Percentiles rank a stretch among this genome's conserved stretches.
These are phyloP conservation scores for Oncopodura yosiiana DNA, from an alignment of 1,140 invertebrate species.

Conservation along the genomic window DNA sequence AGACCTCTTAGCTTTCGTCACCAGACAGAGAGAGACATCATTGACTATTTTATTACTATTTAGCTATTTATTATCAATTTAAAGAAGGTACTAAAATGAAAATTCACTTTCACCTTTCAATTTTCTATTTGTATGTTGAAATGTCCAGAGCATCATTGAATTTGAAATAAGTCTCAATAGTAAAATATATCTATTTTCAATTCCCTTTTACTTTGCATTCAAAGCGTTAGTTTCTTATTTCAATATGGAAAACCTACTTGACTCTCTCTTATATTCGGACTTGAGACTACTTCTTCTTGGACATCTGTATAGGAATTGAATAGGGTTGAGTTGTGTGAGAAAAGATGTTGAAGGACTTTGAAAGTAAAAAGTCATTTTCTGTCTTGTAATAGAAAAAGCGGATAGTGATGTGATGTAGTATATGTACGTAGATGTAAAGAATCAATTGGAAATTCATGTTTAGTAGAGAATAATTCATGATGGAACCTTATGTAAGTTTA, in stretches of 20 bases:
- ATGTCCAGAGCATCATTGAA: too few species aligned
- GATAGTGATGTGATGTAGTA: not conserved
- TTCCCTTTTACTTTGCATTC: constrained; percentile 14
- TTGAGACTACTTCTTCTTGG: not conserved
- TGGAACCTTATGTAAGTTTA: constrained; percentile 21
- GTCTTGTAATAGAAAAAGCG: too few species aligned
- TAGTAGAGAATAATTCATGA: constrained; percentile 20
- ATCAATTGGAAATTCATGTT: constrained; percentile 21
- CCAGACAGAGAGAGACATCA: too few species aligned
- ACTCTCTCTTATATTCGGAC: not conserved
- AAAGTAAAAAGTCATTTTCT: not conserved
- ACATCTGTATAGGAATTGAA: not conserved
- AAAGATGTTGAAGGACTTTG: constrained; percentile 1
- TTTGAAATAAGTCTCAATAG: not conserved
- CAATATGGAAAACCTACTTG: constrained; percentile 4
- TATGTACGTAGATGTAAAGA: constrained; percentile 2
- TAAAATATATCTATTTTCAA: not conserved
- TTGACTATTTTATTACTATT: too few species aligned
- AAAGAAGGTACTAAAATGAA: too few species aligned
- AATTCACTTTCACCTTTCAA: too few species aligned
- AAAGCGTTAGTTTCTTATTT: constrained; percentile 17
- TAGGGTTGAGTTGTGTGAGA: constrained; percentile 1
- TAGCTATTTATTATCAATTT: too few species aligned
- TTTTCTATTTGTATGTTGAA: too few species aligned
- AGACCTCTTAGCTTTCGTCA: too few species aligned